These are phyloP conservation scores for Drosophila mettleri DNA, from an alignment of 2,888 invertebrate genomes.

Conservation along the genomic window DNA sequence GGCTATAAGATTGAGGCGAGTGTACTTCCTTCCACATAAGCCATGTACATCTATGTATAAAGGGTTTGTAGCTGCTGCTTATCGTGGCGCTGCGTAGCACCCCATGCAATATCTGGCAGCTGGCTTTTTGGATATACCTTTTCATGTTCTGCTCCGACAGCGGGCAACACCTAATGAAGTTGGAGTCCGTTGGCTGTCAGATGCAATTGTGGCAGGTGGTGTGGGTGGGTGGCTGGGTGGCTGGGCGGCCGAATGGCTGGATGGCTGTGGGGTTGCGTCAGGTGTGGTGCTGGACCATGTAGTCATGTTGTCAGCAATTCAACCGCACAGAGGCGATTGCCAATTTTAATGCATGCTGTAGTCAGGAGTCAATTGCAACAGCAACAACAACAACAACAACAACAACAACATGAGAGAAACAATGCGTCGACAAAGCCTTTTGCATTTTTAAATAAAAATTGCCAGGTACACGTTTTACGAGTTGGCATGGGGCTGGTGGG, in stretches of 20 bases:
- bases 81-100: slow-evolving; percentile 18
- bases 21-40: neutral
- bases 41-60: neutral
- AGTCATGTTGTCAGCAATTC: slow-evolving; percentile 66
- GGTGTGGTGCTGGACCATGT: slow-evolving; percentile 48
- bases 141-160: slow-evolving; percentile 38
- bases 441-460: slow-evolving; percentile 70
- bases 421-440: slow-evolving; percentile 40
- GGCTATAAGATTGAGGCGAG: neutral
- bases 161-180: slow-evolving; percentile 52
- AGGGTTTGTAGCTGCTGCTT: slow-evolving; percentile 19
- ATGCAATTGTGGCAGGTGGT: slow-evolving; percentile 19
- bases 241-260: neutral
- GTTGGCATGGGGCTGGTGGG: neutral
- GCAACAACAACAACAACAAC: slow-evolving; percentile 35
- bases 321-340: slow-evolving; percentile 74
- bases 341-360: slow-evolving; percentile 69
- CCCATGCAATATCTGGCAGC: slow-evolving; percentile 31
- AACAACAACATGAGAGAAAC: slow-evolving; percentile 35
- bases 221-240: neutral
- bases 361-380: slow-evolving; percentile 50
- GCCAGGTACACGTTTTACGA: slow-evolving; percentile 23
- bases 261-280: slow-evolving; percentile 16
- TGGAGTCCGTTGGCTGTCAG: slow-evolving; percentile 36
- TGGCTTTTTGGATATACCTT: slow-evolving; percentile 38